These are phyloP conservation scores for Arbacia lixula DNA, from an alignment of 53 echinoderm and acorn worm species.

Conservation along the genomic window DNA sequence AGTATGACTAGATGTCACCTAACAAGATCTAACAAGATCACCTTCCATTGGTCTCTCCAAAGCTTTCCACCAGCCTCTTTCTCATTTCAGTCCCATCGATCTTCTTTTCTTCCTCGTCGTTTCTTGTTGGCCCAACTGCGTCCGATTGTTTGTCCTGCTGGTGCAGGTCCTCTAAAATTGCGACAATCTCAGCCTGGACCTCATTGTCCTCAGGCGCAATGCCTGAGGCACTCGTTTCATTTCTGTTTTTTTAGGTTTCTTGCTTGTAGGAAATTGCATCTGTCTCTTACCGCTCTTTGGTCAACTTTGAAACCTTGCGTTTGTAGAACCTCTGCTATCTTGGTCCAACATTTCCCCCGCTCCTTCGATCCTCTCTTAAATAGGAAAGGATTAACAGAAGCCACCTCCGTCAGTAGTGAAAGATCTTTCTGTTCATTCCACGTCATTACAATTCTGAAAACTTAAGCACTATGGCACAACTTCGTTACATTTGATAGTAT, in stretches of 20 bases:
- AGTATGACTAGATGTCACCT: too few relatives aligned
- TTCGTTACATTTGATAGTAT: not conserved
- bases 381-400: slow-evolving; percentile 25
- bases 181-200: not conserved
- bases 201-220: slow-evolving; percentile 34
- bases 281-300: slow-evolving; percentile 40
- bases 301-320: slow-evolving; percentile 35
- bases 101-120: slow-evolving; percentile 5
- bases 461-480: slow-evolving; percentile 12
- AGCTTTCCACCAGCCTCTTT: slow-evolving; percentile 13
- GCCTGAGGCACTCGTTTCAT: slow-evolving; percentile 11
- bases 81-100: slow-evolving; percentile 36
- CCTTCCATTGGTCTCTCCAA: slow-evolving; percentile 21
- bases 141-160: slow-evolving; percentile 16
- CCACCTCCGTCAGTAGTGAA: slow-evolving; percentile 30
- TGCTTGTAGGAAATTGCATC: slow-evolving; percentile 11
- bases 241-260: slow-evolving; percentile 10
- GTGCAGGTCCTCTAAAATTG: slow-evolving; percentile 13
- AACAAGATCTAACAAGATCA: slow-evolving; percentile 13
- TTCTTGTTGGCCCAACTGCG: not conserved
- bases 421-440: slow-evolving; percentile 54
- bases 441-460: slow-evolving; percentile 20
- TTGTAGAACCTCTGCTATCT: slow-evolving; percentile 4
- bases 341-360: slow-evolving; percentile 31
- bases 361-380: slow-evolving; percentile 30